These are phyloP conservation scores for Ibycter americanus DNA, from an alignment of 2,797 vertebrate genomes.

Conservation along the genomic window DNA sequence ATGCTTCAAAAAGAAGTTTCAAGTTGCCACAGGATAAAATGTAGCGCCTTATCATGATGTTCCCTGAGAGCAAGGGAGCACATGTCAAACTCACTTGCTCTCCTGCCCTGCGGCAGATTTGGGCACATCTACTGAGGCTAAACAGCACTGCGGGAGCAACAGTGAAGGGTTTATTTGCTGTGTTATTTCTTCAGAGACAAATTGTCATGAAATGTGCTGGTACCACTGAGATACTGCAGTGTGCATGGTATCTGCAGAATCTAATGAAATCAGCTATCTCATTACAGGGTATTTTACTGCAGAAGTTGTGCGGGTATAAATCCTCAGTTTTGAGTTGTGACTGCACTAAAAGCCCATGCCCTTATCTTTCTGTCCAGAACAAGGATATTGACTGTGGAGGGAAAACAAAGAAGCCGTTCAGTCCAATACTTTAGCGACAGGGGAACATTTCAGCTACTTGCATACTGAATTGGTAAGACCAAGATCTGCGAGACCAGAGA, in stretches of 20 bases:
- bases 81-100: rapidly evolving
- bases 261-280: neutral
- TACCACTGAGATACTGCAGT: neutral
- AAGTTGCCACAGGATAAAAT: neutral
- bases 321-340: neutral
- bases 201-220: neutral
- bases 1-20: neutral
- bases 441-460: neutral
- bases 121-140: neutral
- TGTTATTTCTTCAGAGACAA: neutral
- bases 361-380: neutral
- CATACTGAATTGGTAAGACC: neutral
- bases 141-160: neutral
- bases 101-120: neutral
- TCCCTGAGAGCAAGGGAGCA: neutral
- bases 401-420: neutral
- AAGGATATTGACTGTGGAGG: neutral
- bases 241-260: neutral
- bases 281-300: neutral
- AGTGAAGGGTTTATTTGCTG: neutral
- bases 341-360: neutral
- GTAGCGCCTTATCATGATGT: neutral
- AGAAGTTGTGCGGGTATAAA: neutral
- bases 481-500: neutral
- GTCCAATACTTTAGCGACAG: neutral